Evolutionary conservation across 92 coral and sea anemone genomes (phyloP), one percentile per base, ranked within the genome.

Genomic region (Epizoanthus rinbou): DNA sequence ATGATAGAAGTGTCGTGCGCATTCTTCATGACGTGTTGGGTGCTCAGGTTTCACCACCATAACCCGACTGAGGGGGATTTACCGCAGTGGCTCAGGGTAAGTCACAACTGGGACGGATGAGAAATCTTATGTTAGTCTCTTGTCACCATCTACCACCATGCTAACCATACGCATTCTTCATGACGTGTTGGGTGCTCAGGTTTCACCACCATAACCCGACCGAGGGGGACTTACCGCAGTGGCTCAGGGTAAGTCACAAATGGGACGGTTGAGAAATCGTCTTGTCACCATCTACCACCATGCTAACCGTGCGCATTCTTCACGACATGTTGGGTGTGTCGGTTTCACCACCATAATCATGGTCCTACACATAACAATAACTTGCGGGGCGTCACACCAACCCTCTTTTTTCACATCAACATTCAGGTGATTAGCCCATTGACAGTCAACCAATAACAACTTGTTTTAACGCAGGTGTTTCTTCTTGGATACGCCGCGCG

Each of bases 21-120:
- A 0, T 93, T 87, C 88, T 95, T 95, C 75, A 91, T 95, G 97
- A 89, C 94, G 14, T 89, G 97, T 75, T 87, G 92, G 86, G 98
- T 95, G 21, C 86, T 93, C 41, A 84, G 97, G 41, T 93, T 90
- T 71, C 98, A 95, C 79, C 93, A 95, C 67, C 87, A 85, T 64
- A 92, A 92, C 59, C 95, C 95, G 11, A 85, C 91, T 0, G 90
- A 95, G 23, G 98, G 94, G 33, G 89, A 89, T 23, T 90, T 95
- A 60, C 97, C 98, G 9, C 62, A 85, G 62, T 95, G 98, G 98
- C 88, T 91, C 15, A 85, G 85, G 92, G 98, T 95, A 72, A 75
- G 89, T 75, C 28, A 16, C 15, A 17, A 43, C 15, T 11, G 10
- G 17, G 33, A 19, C 18, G 6, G 43, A 3, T 37, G 5, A 3